Base-by-base conservation (phyloP, 1,140 invertebrate species). In the Drosophila bocqueti region DNA sequence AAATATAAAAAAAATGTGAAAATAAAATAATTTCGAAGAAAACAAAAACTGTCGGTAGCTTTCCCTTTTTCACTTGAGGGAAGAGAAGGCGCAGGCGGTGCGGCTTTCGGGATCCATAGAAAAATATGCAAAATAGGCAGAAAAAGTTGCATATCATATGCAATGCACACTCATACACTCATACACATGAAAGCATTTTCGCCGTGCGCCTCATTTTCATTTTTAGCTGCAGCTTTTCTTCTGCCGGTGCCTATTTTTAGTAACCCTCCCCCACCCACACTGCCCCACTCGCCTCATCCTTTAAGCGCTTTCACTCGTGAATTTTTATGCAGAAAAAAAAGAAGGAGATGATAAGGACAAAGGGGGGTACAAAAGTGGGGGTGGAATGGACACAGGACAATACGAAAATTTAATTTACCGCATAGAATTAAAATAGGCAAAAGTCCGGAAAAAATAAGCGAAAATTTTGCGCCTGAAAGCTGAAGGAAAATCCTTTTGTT, bases 371-470 rank as follows among this genome's bases (percentile, higher is more conserved):
- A 15, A 7, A 16, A 24, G 42, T 2, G 42, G 2, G 11, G 26
- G 18, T 4, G 47, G 3, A 29, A n/a, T 71, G 54, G 54, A 38
- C 55, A 73, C 47, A 72, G 73, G 77, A 84, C 81, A 84, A 84
- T 84, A 72, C 62, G 58, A 81, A 84, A 77, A 84, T 84, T 84
- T 84, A 84, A 84, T 83, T 83, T 83, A 83, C 81, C 81, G 81
- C 81, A 83, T 84, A 84, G 81, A 83, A 84, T 84, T 83, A 72
- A 80, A 84, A 83, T 79, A 79, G 59, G 74, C 71, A 81, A 81
- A 81, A 78, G 68, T 69, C 52, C 40, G 60, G 50, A 47, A 49
- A 45, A 49, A 45, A 69, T 43, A 62, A 58, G 60, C 29, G 50
- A 66, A 76, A 80, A 72, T 78, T 60, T 79, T 79, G 45, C 55